Percentiles rank a stretch among this genome's conserved stretches.
These are phyloP conservation scores for Drosophila persimilis DNA, from an alignment of 1,140 invertebrate species.

Conservation along the genomic window DNA sequence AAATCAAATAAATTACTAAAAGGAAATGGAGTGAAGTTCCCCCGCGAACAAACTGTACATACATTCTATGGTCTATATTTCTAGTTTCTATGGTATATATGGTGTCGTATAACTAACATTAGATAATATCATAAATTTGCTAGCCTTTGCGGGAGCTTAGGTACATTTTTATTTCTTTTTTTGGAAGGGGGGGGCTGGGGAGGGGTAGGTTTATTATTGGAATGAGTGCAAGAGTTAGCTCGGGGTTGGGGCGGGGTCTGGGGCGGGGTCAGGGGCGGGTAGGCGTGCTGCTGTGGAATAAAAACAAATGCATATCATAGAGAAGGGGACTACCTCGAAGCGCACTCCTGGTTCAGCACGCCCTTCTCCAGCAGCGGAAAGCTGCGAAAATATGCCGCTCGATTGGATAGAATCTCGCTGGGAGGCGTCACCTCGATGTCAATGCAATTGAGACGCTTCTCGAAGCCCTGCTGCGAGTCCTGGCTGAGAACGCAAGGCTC, in stretches of 20 bases:
- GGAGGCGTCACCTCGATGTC: conserved; percentile 92
- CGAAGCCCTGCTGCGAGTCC: conserved; percentile 88
- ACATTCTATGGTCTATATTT: conserved; percentile 5
- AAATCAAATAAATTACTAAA: conserved; percentile 26
- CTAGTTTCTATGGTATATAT: conserved; percentile 19
- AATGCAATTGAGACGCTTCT: conserved; percentile 89
- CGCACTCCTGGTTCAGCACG: conserved; percentile 90
- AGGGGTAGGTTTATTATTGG: conserved; percentile 36
- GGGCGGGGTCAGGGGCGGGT: conserved; percentile 1
- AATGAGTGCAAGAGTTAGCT: conserved; percentile 39
- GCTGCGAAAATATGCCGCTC: conserved; percentile 88
- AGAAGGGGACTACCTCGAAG: conserved; percentile 84
- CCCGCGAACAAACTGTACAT: conserved; percentile 9
- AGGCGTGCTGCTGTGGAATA: conserved; percentile 29
- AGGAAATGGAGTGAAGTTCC: conserved; percentile 6
- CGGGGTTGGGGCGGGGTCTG: not conserved
- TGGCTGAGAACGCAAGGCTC: conserved; percentile 89
- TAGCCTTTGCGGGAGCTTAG: conserved; percentile 11
- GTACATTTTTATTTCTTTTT: conserved; percentile 18
- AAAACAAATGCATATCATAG: conserved; percentile 11
- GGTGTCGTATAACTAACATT: conserved; percentile 37
- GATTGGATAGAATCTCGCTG: conserved; percentile 88
- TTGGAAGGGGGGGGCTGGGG: not conserved
- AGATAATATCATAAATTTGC: conserved; percentile 47
- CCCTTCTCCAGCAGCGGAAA: conserved; percentile 92